phyloP scores from a whole-genome alignment of 2,797 vertebrate genomes.

The Acanthurus lineatus region DNA sequence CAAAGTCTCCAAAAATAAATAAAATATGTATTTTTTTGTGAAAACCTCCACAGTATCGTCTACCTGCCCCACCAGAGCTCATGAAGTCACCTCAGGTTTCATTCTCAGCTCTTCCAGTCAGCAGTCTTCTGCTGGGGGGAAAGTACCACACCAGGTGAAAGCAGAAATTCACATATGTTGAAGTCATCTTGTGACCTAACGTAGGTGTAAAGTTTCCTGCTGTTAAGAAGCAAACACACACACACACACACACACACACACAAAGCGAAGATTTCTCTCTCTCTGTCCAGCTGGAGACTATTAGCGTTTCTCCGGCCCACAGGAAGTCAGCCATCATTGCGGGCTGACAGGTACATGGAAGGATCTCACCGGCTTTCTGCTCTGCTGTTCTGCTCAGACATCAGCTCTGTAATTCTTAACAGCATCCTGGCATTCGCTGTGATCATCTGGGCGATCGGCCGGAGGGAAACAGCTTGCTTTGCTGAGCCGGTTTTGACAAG shows the following conservation, averaged over 20 bases:
- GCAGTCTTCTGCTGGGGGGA: conserved; percentile 33
- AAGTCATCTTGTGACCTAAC: conserved; percentile 78
- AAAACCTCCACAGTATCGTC: conserved; percentile 1
- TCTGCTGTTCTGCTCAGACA: conserved; percentile 65
- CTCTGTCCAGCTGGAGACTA: conserved; percentile 89
- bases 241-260: conserved; percentile 51
- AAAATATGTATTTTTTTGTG: neutral
- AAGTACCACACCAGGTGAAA: conserved; percentile 75
- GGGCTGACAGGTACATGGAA: conserved; percentile 94
- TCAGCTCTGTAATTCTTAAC: conserved; percentile 64
- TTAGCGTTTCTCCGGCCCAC: conserved; percentile 90
- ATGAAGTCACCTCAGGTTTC: conserved; percentile 34
- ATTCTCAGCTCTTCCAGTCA: conserved; percentile 1
- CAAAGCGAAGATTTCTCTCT: conserved; percentile 39
- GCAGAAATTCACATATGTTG: conserved; percentile 72
- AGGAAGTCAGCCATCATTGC: conserved; percentile 97
- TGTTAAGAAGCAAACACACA: conserved; percentile 49
- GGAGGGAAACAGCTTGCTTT: conserved; percentile 49
- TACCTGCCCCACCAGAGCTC: conserved; percentile 21
- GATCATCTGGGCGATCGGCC: conserved; percentile 61
- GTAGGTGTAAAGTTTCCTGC: conserved; percentile 79
- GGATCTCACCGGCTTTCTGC: conserved; percentile 86
- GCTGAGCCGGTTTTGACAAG: conserved; percentile 26
- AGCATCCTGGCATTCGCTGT: conserved; percentile 47
- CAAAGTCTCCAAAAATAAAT: conserved; percentile 17